Base-by-base conservation (phyloP, 1,140 invertebrate genomes). In the Pseudomyrmex flavicornis region DNA sequence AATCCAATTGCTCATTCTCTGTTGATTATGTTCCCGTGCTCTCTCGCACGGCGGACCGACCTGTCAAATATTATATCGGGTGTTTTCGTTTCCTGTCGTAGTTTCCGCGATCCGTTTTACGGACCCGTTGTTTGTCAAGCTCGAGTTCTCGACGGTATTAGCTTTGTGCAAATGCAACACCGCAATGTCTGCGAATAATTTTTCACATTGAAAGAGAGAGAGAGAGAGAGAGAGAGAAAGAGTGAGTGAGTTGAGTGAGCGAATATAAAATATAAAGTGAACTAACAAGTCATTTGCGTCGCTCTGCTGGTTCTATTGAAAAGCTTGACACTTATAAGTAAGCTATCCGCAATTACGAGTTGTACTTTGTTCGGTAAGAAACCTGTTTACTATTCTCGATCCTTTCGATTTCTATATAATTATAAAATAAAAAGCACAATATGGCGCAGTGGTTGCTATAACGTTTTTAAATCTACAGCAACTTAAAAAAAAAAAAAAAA, bases 1-100 rank as follows among this genome's bases (percentile, higher is more conserved):
- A 35, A 35, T 35, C 5, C 54, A 26, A 77, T 77, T 63, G 74
- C 74, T 77, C 74, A 77, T 77, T 68, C 68, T 77, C 62, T 3
- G 62, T 54, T 56, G 74, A 77, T 77, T 56, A 77, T 13, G 62
- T 22, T 74, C 56, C 9, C 74, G 12, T 26, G 74, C 62, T 68
- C 74, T 35, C 35, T 35, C 35, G 5, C 5, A 50, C 74, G 74
- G 61, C 74, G 74, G 61, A 52, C 20, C n/a, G 15, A 26, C 2
- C 73, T 22, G 46, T 65, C 66, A 66, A 66, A 66, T 65, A 65
- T 63, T 26, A 58, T 26, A 58, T 58, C 58, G 73, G 8, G 61
- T 22, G 5, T 35, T 52, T 65, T 65, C 59, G 61, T 66, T 15
- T 61, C 22, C 26, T 17, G 35, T 9, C 8, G 3, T 10, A 22